Evolutionary conservation across 2,888 invertebrate species (phyloP), one percentile per base, ranked within the genome.

Genomic region (Zhuqinia jingwanae): DNA sequence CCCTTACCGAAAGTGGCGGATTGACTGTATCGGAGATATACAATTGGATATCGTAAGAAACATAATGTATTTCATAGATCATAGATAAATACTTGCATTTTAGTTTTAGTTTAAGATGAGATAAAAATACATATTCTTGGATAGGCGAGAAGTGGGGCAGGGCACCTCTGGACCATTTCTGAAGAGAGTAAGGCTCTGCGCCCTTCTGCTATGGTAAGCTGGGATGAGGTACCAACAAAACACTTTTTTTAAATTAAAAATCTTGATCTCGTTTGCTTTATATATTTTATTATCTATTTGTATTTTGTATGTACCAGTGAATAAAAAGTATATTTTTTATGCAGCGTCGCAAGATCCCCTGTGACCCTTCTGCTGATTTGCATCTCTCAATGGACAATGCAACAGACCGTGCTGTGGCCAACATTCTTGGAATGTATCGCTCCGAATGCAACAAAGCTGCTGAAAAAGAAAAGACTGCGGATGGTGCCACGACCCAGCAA

Each of bases 11-110:
- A 92, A 96, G 95, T 82, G 96, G 97, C 80, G 96, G 97, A 93
- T 93, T 97, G 89, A 97, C 97, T 0, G 97, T 97, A 47, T 97
- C 97, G 6, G 97, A 96, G 80, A 97, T 97, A 91, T 97, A 97
- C 92, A 96, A 96, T 91, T 97, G 97, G 97, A 97, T 97, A 92
- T 97, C 97, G 97, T 97, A 93, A 97, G 97, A 27, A 15, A 63
- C 6, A 25, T 5, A 13, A 42, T 97, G 0, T 97, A 97, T 93
- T 97, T 97, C 92, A 94, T n/a, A 95, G 58, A 97, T n/a, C n/a
- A n/a, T n/a, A n/a, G n/a, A n/a, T n/a, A n/a, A n/a, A n/a, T n/a
- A n/a, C n/a, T n/a, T n/a, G n/a, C n/a, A n/a, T n/a, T n/a, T n/a
- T n/a, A n/a, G n/a, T n/a, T n/a, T n/a, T n/a, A n/a, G n/a, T n/a